Base-by-base conservation (phyloP, 1,140 invertebrate genomes). In the Cherax destructor region DNA sequence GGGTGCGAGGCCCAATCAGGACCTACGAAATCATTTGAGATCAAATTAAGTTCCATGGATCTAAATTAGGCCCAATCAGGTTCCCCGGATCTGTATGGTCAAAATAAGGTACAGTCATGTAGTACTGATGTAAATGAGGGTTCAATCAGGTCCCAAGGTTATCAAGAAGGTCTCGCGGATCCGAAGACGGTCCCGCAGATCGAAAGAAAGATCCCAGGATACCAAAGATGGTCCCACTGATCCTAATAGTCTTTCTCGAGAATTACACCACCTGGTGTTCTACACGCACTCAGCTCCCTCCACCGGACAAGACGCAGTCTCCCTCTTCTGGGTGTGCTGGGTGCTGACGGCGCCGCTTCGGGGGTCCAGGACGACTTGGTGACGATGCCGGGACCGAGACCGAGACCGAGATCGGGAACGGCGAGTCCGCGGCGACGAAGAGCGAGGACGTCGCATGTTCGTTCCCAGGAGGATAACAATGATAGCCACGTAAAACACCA, bases 401-500 rank as follows among this genome's bases (percentile, higher is more conserved):
- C 86, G 52, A 21, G 86, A 61, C 16, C 85, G 72, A 61, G 85
- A 52, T 10, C 85, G 61, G 10, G 30, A 52, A 21, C 21, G 24
- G 4, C 74, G 56, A 10, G 41, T 16, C 2, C 16, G 21, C 11
- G 52, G 7, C 13, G 76, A 49, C 18, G 85, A 30, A 11, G 49
- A 52, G 1, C 18, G 24, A 47, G 86, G 86, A 9, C 52, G 50
- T 30, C 86, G 18, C 86, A 87, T 87, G 86, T 87, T 87, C 3
- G 86, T 87, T 4, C 86, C 86, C 24, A 87, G 86, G 21, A 87
- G 86, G 24, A 87, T 87, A 52, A 87, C 74, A 52, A 87, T 87
- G 86, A 87, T 87, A 16, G 86, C 86, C 4, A 76, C 86, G 41
- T 87, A 87, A 76, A 87, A 87, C 56, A 87, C 86, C 74, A 87